Evolutionary conservation across 30 jellyfish, hydroid and myxozoan species (phyloP).

Genomic region (Aurelia sp.): DNA sequence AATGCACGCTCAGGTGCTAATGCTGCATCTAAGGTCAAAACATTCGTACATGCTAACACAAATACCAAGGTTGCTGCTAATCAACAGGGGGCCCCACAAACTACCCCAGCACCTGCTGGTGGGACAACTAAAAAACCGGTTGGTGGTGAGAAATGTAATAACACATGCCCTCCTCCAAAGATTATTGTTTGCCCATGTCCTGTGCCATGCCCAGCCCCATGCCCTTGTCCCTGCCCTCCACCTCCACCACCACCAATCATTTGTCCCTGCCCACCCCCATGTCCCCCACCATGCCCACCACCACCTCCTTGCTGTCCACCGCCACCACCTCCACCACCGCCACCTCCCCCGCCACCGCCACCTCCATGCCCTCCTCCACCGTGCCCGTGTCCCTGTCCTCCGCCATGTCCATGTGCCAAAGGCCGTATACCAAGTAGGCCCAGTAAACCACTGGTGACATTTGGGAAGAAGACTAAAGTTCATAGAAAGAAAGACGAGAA

Average conservation of each 20-base stretch:
- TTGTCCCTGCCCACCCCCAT: constrained; percentile 83
- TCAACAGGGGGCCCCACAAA: constrained; percentile 84
- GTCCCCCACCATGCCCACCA: constrained; percentile 77
- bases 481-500: constrained; percentile 29
- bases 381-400: constrained; percentile 67
- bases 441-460: too few relatives aligned
- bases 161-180: constrained; percentile 70
- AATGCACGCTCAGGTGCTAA: constrained; percentile 97
- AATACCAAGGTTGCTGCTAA: constrained; percentile 88
- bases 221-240: constrained; percentile 99
- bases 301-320: constrained; percentile 71
- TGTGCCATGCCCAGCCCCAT: constrained; percentile 86
- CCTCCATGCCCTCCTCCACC: constrained; percentile 84
- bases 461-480: constrained; percentile 35
- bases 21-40: constrained; percentile 98
- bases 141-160: constrained; percentile 14
- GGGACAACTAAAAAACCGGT: constrained; percentile 41
- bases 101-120: constrained; percentile 75
- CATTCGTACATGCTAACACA: constrained; percentile 95
- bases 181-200: constrained; percentile 80
- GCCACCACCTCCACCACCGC: constrained; percentile 74
- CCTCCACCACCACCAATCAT: constrained; percentile 88
- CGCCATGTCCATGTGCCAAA: constrained; percentile 72
- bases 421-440: constrained; percentile 49
- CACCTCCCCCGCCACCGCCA: constrained; percentile 78